Evolutionary conservation across 1,140 invertebrate species (phyloP).

Genomic region (Steinernema feltiae): DNA sequence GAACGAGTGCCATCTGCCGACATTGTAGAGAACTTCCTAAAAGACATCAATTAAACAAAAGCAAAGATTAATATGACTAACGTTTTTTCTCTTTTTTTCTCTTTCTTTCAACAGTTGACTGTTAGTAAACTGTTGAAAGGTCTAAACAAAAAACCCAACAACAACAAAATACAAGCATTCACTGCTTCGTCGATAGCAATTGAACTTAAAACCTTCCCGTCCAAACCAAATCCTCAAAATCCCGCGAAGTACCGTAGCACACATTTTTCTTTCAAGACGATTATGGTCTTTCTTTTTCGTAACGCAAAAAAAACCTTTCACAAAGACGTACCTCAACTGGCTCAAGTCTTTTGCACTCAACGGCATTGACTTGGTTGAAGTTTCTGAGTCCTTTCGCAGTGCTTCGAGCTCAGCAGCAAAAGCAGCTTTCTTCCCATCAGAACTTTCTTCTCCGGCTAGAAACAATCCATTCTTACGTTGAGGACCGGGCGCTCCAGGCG

Average conservation of each 20-base stretch:
- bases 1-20: conserved; percentile 19
- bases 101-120: too few species aligned
- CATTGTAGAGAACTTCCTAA: conserved; percentile 14
- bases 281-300: too few species aligned
- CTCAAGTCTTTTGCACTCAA: conserved; percentile 37
- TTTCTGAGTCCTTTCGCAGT: conserved; percentile 48
- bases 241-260: not conserved
- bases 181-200: too few species aligned
- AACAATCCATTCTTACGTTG: conserved; percentile 36
- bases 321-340: conserved; percentile 40
- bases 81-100: not conserved
- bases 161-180: conserved; percentile 34
- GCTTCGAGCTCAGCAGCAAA: conserved; percentile 54
- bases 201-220: not conserved
- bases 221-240: not conserved
- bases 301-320: too few species aligned
- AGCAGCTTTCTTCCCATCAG: conserved; percentile 22
- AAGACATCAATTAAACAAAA: too few species aligned
- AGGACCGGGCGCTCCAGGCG: conserved; percentile 21
- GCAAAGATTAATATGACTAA: too few species aligned
- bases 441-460: conserved; percentile 16
- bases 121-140: not conserved
- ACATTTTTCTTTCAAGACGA: too few species aligned
- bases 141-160: not conserved
- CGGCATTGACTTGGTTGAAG: conserved; percentile 35